A percentile compares a stretch with the other conserved stretches of the same genome.
phyloP scores from a whole-genome alignment of 2,113 vertebrate species.

The Sardina pilchardus region DNA sequence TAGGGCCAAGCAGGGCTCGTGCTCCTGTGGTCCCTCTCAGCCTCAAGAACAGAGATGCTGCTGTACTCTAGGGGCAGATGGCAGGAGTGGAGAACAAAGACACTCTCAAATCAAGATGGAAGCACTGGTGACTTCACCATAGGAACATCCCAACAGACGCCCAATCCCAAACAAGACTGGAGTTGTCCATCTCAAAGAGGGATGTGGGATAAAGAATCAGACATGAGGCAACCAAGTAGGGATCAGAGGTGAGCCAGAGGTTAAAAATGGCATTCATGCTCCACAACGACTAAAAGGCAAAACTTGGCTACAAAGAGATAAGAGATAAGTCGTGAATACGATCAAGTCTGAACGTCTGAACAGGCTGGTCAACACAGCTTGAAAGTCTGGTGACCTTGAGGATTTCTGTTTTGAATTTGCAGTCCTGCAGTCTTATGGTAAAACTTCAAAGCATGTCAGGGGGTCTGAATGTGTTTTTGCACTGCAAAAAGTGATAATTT shows the following conservation, averaged over 20 bases:
- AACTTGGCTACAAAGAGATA: conserved; percentile 32
- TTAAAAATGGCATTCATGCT: conserved; percentile 43
- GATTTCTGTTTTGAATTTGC: not conserved
- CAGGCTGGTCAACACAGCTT: not conserved
- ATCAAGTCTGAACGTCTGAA: not conserved
- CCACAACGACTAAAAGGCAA: conserved; percentile 26
- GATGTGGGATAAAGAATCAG: conserved; percentile 28
- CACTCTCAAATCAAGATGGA: conserved; percentile 2
- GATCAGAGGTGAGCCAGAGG: conserved; percentile 45
- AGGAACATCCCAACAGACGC: not conserved
- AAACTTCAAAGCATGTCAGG: not conserved
- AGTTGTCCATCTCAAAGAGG: conserved; percentile 1
- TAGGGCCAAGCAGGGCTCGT: not conserved
- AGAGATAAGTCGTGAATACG: conserved; percentile 27
- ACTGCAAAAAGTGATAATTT: no score
- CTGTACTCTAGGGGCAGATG: conserved; percentile 15
- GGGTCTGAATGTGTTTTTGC: not conserved
- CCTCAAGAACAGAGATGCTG: not conserved
- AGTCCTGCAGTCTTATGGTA: not conserved
- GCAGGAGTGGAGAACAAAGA: not conserved
- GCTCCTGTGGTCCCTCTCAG: not conserved
- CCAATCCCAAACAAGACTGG: not conserved
- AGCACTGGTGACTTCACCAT: conserved; percentile 7
- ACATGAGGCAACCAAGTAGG: not conserved
- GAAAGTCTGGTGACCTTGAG: conserved; percentile 41